These are phyloP conservation scores for Miltochrista miniata DNA, from an alignment of 2,888 invertebrate species.

Conservation along the genomic window DNA sequence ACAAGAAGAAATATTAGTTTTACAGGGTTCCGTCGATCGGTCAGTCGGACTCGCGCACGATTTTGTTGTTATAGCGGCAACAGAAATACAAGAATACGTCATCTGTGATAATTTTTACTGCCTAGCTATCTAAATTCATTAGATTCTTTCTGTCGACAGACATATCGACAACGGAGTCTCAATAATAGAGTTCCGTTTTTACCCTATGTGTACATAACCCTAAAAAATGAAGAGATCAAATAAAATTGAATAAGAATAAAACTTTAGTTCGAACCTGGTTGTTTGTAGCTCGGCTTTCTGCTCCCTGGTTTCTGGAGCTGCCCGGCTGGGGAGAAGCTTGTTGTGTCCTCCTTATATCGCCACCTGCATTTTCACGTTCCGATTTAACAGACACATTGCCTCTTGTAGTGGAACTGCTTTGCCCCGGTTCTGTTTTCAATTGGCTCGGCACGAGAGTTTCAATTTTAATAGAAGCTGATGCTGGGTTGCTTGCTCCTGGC, in stretches of 20 bases:
- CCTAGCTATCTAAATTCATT: no score
- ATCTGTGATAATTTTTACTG: no score
- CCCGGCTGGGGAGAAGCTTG: slow-evolving; percentile 68
- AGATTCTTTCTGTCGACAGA: no score
- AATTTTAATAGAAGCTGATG: slow-evolving; percentile 46
- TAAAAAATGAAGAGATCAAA: no score
- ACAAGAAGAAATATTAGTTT: no score
- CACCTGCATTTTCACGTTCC: slow-evolving; percentile 46
- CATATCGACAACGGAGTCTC: no score
- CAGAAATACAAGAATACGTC: no score
- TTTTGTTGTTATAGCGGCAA: no score
- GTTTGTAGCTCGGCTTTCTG: slow-evolving; percentile 22
- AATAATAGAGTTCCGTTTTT: no score
- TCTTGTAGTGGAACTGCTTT: slow-evolving; percentile 29
- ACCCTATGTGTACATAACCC: no score
- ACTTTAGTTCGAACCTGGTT: slow-evolving; percentile 18
- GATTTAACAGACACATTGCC: slow-evolving; percentile 55
- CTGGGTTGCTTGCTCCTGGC: slow-evolving; percentile 20
- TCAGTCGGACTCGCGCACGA: no score
- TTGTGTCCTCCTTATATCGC: slow-evolving; percentile 47
- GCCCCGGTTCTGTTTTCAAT: slow-evolving; percentile 58
- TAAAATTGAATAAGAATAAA: not conserved
- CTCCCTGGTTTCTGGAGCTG: slow-evolving; percentile 49
- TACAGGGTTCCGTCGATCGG: no score
- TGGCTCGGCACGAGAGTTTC: slow-evolving; percentile 43